phyloP scores from a whole-genome alignment of 2,113 vertebrate species.

The Rana temporaria region DNA sequence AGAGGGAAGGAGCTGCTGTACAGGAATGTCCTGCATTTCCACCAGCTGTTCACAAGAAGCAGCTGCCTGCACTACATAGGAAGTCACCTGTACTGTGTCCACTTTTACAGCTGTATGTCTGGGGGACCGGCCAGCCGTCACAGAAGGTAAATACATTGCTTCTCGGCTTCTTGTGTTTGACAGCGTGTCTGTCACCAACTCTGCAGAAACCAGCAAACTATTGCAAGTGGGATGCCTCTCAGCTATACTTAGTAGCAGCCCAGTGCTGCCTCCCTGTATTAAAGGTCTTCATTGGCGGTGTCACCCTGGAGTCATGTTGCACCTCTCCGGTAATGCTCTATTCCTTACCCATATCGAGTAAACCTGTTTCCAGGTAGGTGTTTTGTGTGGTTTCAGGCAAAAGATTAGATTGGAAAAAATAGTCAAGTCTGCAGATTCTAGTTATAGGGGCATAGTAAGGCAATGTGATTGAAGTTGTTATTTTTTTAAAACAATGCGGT shows the following conservation, averaged over 20 bases:
- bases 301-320: slow-evolving; percentile 48
- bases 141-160: slow-evolving; percentile 12
- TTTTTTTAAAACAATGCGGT: too few species aligned
- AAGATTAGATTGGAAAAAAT: neutral
- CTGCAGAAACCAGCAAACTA: slow-evolving; percentile 6
- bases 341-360: slow-evolving; percentile 34
- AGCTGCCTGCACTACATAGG: slow-evolving; percentile 17
- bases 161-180: neutral
- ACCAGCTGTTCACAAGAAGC: slow-evolving; percentile 19
- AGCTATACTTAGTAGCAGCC: slow-evolving; percentile 53
- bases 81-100: slow-evolving; percentile 40
- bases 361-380: slow-evolving; percentile 36
- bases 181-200: slow-evolving; percentile 25
- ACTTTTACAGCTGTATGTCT: neutral
- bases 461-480: too few species aligned
- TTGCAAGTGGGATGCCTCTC: slow-evolving; percentile 36
- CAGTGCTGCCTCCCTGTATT: slow-evolving; percentile 29
- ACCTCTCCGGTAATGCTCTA: slow-evolving; percentile 26
- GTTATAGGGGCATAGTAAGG: too few species aligned
- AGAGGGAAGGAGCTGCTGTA: slow-evolving; percentile 14
- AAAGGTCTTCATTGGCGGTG: slow-evolving; percentile 29
- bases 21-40: slow-evolving; percentile 49
- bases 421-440: too few species aligned
- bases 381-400: neutral
- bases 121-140: neutral